phyloP scores from a whole-genome alignment of 1,140 invertebrate species.

The Orchesella cincta region DNA sequence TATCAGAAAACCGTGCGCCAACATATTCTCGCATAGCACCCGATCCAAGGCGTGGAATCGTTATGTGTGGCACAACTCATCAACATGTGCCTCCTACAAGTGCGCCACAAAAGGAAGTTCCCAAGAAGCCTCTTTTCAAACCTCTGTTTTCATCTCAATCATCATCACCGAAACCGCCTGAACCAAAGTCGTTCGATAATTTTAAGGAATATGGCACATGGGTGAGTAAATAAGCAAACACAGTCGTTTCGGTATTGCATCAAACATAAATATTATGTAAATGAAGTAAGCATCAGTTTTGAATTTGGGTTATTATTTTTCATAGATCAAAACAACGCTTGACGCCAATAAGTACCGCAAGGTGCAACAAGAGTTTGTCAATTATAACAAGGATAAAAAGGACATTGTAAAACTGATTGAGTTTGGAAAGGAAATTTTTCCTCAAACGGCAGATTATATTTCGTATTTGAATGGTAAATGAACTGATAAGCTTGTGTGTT shows the following conservation, averaged over 20 bases:
- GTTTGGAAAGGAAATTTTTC: slow-evolving; percentile 1
- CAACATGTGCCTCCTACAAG: not conserved
- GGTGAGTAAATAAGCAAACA: not conserved
- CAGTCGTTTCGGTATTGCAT: not conserved
- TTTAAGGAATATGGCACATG: not conserved
- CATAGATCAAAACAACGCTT: not conserved
- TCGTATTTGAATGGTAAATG: slow-evolving; percentile 10
- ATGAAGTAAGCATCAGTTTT: too few relatives aligned
- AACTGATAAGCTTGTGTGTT: not conserved
- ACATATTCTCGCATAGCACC: not conserved
- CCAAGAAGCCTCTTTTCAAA: not conserved
- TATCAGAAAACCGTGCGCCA: not conserved
- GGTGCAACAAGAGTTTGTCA: not conserved
- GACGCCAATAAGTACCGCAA: not conserved
- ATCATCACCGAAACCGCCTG: not conserved
- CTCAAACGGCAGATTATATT: not conserved
- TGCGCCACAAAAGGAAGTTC: not conserved
- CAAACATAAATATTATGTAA: too few relatives aligned
- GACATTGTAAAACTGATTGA: not conserved
- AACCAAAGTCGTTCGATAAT: not conserved
- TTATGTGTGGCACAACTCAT: not conserved
- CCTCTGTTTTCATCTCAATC: slow-evolving; percentile 2
- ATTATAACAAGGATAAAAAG: not conserved
- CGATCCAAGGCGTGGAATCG: not conserved
- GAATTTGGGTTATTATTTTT: not conserved